Conservation (phyloP, 2,888 invertebrate species). For the Mamestra brassicae region DNA sequence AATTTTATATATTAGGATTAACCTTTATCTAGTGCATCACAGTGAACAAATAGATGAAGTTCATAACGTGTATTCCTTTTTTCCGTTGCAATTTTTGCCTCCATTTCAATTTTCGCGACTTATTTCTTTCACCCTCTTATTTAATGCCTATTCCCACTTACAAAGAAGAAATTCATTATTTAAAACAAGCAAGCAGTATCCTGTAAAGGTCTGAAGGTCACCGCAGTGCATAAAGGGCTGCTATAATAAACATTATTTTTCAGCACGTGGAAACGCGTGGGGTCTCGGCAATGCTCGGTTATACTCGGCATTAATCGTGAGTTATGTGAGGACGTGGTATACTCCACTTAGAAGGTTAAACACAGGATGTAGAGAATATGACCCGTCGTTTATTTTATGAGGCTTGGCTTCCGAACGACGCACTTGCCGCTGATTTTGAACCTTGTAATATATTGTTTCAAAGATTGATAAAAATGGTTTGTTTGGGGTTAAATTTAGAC, state of each 20-base stretch:
- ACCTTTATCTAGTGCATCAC: too few relatives aligned
- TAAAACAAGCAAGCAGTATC: neutral
- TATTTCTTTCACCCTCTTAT: neutral
- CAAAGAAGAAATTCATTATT: constrained; percentile 9
- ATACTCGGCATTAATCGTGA: constrained; percentile 55
- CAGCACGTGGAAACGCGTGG: constrained; percentile 51
- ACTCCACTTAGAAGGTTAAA: constrained; percentile 60
- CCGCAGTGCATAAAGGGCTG: constrained; percentile 30
- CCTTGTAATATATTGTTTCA: constrained; percentile 4
- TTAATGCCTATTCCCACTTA: neutral
- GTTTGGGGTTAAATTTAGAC: constrained; percentile 1
- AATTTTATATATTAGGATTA: too few relatives aligned
- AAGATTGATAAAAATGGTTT: neutral
- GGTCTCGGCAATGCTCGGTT: constrained; percentile 52
- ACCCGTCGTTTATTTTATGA: constrained; percentile 51
- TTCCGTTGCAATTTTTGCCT: neutral
- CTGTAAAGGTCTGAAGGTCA: constrained; percentile 29
- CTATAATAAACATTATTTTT: constrained; percentile 51
- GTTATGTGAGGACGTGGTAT: constrained; percentile 55
- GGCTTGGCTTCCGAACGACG: constrained; percentile 17
- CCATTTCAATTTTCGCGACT: too few relatives aligned
- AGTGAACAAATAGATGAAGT: too few relatives aligned
- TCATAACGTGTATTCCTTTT: too few relatives aligned
- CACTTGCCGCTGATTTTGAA: constrained; percentile 21
- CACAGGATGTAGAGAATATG: constrained; percentile 53